phyloP scores from a whole-genome alignment of 2,797 vertebrate species.

The Ctenopoma kingsleyae region DNA sequence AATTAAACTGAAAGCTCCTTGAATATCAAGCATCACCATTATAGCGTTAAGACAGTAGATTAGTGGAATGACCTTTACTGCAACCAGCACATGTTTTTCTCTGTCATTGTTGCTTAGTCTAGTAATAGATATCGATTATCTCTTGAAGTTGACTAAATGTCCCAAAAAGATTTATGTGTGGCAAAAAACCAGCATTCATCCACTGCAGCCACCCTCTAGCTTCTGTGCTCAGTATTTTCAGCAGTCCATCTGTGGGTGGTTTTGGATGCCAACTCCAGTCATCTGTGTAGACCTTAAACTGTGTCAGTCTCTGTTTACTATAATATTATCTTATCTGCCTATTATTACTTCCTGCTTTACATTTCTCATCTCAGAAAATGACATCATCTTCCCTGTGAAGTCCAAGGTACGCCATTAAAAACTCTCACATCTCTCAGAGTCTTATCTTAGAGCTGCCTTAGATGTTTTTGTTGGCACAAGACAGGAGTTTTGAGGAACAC shows the following conservation, averaged over 20 bases:
- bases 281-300: conserved; percentile 35
- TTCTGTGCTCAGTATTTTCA: conserved; percentile 38
- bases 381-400: conserved; percentile 31
- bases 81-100: conserved; percentile 18
- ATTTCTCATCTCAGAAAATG: conserved; percentile 25
- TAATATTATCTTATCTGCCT: conserved; percentile 31
- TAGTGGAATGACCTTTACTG: conserved; percentile 38
- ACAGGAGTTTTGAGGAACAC: conserved; percentile 27
- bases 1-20: not conserved
- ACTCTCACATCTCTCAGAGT: conserved; percentile 25
- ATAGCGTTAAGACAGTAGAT: not conserved
- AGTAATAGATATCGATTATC: conserved; percentile 46
- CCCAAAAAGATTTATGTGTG: conserved; percentile 66
- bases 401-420: conserved; percentile 61
- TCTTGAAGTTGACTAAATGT: conserved; percentile 56
- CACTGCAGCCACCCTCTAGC: conserved; percentile 43
- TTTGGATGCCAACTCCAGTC: conserved; percentile 51
- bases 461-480: conserved; percentile 43
- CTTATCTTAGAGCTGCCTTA: conserved; percentile 51
- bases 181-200: conserved; percentile 50
- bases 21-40: conserved; percentile 4
- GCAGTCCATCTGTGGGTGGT: conserved; percentile 65
- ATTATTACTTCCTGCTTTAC: conserved; percentile 38
- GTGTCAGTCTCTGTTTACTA: conserved; percentile 40
- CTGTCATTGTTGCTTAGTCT: conserved; percentile 28